These are phyloP conservation scores for Esox masquinongy DNA, from an alignment of 2,797 vertebrate genomes.

Conservation along the genomic window DNA sequence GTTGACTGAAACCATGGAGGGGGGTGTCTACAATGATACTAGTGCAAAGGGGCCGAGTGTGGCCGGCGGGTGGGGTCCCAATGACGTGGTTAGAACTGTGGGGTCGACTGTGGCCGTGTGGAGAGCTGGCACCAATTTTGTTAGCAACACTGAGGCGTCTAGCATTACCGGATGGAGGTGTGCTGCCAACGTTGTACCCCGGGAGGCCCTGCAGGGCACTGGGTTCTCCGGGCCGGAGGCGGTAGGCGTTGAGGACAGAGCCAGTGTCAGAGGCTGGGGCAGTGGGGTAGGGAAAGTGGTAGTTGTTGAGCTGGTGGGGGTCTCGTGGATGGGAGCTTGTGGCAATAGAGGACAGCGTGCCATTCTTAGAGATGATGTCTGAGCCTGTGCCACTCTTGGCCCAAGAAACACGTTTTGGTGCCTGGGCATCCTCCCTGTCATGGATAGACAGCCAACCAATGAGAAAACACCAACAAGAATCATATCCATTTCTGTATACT, in stretches of 20 bases:
- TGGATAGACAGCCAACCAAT: background rate
- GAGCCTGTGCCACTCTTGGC: conserved; percentile 80
- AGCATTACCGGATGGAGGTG: conserved; percentile 16
- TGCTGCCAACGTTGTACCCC: conserved; percentile 70
- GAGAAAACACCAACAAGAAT: background rate
- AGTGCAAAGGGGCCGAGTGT: background rate
- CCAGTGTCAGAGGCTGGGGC: conserved; percentile 70
- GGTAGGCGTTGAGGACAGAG: conserved; percentile 80
- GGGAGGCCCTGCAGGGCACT: conserved; percentile 75
- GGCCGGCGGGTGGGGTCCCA: background rate
- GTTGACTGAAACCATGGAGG: background rate
- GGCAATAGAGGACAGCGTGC: conserved; percentile 88
- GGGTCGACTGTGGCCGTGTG: background rate
- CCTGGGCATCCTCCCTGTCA: conserved; percentile 89
- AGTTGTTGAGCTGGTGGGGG: conserved; percentile 62
- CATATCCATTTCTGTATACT: background rate
- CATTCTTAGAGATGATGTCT: conserved; percentile 88
- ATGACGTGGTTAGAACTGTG: background rate
- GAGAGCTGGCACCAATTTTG: background rate
- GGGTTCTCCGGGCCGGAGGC: conserved; percentile 66
- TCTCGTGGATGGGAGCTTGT: conserved; percentile 73
- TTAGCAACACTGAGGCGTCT: background rate
- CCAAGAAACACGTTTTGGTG: conserved; percentile 89
- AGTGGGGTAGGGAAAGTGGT: conserved; percentile 72
- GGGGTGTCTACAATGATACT: background rate